Conservation (phyloP, 2,888 invertebrate genomes). For the Xestia sexstrigata region DNA sequence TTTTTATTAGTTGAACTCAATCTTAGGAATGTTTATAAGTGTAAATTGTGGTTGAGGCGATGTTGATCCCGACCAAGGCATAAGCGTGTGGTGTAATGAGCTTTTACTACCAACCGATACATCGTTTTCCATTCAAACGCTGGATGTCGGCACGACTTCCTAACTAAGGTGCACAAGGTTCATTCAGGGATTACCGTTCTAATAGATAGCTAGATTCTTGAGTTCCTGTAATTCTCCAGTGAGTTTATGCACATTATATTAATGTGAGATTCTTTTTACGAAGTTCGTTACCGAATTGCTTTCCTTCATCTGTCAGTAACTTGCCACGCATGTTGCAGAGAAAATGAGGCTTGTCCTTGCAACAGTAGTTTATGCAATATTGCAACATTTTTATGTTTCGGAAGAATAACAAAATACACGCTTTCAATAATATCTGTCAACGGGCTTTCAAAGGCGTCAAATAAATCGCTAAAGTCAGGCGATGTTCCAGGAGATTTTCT, state of each 20-base stretch:
- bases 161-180: neutral
- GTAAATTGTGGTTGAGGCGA: neutral
- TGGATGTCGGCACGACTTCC: neutral
- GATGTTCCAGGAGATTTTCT: neutral
- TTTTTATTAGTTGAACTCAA: neutral
- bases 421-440: conserved; percentile 4
- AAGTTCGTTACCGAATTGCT: neutral
- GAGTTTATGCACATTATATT: neutral
- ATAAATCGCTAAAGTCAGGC: neutral
- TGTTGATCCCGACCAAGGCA: neutral
- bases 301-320: neutral
- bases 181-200: neutral
- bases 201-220: neutral
- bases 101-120: neutral
- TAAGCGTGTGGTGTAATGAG: too few relatives aligned
- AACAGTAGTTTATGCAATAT: neutral
- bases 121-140: neutral
- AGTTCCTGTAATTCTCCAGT: neutral
- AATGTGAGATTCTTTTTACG: neutral
- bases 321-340: too few relatives aligned
- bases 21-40: neutral
- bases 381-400: neutral
- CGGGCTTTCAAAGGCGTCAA: neutral
- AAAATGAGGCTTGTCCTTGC: neutral
- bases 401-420: neutral